These are phyloP conservation scores for Phyllostomus discolor DNA, from an alignment of 2,113 vertebrate species.

Conservation along the genomic window DNA sequence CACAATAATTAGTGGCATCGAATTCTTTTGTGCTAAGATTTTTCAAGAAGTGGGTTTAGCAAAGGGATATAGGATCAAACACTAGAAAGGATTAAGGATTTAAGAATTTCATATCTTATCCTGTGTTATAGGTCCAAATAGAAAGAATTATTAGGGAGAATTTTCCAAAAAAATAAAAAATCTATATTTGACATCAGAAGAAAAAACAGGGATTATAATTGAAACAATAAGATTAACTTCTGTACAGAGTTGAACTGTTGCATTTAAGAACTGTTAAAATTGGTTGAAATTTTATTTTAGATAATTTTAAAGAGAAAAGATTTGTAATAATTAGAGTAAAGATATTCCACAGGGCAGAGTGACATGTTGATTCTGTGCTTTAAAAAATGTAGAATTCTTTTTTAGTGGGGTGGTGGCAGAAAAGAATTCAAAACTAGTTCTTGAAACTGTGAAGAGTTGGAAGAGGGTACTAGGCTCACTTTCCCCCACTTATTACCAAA, in stretches of 20 bases:
- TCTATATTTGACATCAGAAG: not conserved
- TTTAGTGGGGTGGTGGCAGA: not conserved
- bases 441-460: not conserved
- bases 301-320: not conserved
- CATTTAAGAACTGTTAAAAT: not conserved
- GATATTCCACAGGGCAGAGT: not conserved
- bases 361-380: not conserved
- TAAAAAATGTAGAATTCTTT: not conserved
- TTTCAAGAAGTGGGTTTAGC: not conserved
- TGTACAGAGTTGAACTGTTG: not conserved
- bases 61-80: not conserved
- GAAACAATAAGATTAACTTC: not conserved
- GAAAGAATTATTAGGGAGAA: not conserved
- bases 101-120: not conserved
- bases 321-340: not conserved
- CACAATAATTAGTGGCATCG: not conserved
- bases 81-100: not conserved
- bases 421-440: not conserved
- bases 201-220: not conserved
- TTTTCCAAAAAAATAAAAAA: not conserved
- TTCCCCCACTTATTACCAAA: not conserved
- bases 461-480: not conserved
- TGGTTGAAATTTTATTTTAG: not conserved
- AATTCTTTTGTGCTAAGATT: not conserved
- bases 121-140: not conserved